Evolutionary conservation across 35 echinoderm and acorn worm genomes (phyloP).

Genomic region (Ophiothrix spiculata): DNA sequence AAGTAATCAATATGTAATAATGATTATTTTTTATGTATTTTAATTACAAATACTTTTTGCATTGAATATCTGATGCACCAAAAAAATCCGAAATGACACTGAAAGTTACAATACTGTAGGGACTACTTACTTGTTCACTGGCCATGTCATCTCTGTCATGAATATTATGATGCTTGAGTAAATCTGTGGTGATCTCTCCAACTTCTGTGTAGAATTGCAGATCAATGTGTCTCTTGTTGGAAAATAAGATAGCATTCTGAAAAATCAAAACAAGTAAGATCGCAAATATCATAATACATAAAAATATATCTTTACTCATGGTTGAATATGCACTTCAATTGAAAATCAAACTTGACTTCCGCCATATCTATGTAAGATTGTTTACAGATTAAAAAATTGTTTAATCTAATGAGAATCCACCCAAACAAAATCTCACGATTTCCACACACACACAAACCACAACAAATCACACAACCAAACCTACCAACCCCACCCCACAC

Average conservation of each 20-base stretch:
- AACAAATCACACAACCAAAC: background rate
- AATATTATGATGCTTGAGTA: conserved; percentile 96
- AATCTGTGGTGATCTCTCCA: conserved; percentile 90
- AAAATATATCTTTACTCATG: no score
- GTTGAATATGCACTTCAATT: background rate
- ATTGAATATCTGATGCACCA: no score
- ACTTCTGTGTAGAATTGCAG: conserved; percentile 99
- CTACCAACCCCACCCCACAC: no score
- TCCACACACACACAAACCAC: no score
- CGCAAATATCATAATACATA: background rate
- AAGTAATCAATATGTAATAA: no score
- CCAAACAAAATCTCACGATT: no score
- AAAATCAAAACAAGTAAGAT: conserved; percentile 12
- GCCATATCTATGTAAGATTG: background rate
- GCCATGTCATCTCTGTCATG: conserved; percentile 97
- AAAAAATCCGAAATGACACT: background rate
- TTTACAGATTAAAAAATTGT: background rate
- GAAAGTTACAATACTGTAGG: background rate
- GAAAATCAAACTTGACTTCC: background rate
- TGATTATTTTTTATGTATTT: no score
- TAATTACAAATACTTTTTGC: no score
- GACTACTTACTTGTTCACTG: conserved; percentile 75
- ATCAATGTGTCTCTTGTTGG: conserved; percentile 87
- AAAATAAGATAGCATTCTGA: conserved; percentile 90
- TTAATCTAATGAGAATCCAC: no score